These are phyloP conservation scores for Euglossa dilemma DNA, from an alignment of 1,140 invertebrate genomes.

Conservation along the genomic window DNA sequence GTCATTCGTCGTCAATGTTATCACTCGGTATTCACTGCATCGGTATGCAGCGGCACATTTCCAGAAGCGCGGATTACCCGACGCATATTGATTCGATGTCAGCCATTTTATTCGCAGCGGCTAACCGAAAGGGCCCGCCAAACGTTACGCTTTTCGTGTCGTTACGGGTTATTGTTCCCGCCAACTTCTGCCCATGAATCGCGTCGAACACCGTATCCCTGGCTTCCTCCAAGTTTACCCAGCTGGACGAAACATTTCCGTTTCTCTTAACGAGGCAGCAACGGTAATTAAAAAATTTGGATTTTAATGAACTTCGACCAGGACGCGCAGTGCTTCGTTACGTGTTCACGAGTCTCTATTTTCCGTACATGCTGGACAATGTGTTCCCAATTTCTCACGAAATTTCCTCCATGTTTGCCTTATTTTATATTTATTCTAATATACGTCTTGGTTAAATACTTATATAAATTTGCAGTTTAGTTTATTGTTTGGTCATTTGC, in stretches of 20 bases:
- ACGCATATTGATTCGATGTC: conserved; percentile 5
- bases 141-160: not conserved
- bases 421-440: too few relatives aligned
- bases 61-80: conserved; percentile 1
- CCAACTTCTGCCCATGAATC: not conserved
- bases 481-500: too few relatives aligned
- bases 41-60: not conserved
- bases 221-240: not conserved
- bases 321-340: not conserved
- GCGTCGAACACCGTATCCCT: not conserved
- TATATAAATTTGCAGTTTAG: too few relatives aligned
- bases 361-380: not conserved
- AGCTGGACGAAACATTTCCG: not conserved
- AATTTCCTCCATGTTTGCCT: too few relatives aligned
- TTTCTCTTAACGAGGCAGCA: not conserved
- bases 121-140: not conserved
- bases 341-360: not conserved
- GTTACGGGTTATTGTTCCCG: not conserved
- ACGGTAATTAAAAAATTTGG: not conserved
- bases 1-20: not conserved
- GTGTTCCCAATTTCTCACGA: too few relatives aligned
- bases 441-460: too few relatives aligned
- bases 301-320: not conserved
- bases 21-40: not conserved
- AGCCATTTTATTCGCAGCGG: not conserved